phyloP scores from a whole-genome alignment of 37 sponge, comb jelly and placozoan genomes.

The Tethya wilhelma region DNA sequence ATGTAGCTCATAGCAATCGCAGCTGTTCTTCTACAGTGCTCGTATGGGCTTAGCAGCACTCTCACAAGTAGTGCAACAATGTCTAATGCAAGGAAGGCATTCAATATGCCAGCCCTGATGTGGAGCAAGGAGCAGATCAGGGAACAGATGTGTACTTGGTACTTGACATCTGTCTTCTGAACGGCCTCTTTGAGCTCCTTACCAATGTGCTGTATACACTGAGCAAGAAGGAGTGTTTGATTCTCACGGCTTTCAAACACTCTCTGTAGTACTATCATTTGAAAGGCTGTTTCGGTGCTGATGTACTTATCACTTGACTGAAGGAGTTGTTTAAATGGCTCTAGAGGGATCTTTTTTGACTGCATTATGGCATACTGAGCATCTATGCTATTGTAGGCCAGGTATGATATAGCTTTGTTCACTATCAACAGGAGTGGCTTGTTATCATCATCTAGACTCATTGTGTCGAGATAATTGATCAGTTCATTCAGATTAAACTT shows the following conservation, averaged over 20 bases:
- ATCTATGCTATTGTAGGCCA: slow-evolving; percentile 35
- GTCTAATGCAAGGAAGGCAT: slow-evolving; percentile 8
- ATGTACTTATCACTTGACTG: not conserved
- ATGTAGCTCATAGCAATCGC: slow-evolving; percentile 37
- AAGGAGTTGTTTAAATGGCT: not conserved
- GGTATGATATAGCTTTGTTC: slow-evolving; percentile 3
- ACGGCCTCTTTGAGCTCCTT: not conserved
- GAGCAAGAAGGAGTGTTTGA: not conserved
- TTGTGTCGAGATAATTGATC: not conserved
- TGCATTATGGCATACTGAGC: not conserved
- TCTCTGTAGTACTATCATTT: slow-evolving; percentile 4
- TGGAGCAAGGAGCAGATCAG: slow-evolving; percentile 19
- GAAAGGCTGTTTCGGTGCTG: slow-evolving; percentile 17
- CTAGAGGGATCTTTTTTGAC: not conserved
- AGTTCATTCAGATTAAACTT: slow-evolving; percentile 12
- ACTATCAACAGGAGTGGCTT: not conserved
- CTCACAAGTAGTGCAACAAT: slow-evolving; percentile 1
- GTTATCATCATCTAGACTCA: not conserved
- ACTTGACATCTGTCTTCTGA: not conserved
- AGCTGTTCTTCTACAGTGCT: slow-evolving; percentile 14
- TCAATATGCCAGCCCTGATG: slow-evolving; percentile 1
- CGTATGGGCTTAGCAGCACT: not conserved
- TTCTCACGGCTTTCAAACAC: not conserved
- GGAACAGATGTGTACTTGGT: slow-evolving; percentile 19
- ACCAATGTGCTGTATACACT: slow-evolving; percentile 1